phyloP scores from a whole-genome alignment of 1,140 invertebrate genomes.

The Liolophura sinensis region DNA sequence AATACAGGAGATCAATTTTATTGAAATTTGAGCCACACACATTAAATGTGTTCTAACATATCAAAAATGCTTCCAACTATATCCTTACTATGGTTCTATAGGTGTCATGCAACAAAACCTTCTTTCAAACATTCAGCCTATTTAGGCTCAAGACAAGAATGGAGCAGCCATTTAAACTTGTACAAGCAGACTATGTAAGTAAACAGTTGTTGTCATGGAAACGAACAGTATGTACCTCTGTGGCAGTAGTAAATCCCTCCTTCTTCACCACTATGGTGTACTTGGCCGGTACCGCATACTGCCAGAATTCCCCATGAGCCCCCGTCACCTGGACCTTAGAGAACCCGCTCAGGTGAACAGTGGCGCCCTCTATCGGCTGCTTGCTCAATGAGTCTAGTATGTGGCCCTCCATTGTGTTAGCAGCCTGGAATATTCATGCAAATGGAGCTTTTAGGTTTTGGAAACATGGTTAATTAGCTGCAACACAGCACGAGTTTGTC shows the following conservation, averaged over 20 bases:
- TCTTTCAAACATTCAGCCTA: neutral
- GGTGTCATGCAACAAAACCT: neutral
- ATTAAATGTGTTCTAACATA: neutral
- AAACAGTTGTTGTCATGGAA: no score
- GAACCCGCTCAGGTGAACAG: slow-evolving; percentile 1
- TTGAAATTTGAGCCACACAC: neutral
- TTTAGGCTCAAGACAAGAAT: neutral
- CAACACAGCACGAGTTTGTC: no score
- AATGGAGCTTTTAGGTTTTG: neutral
- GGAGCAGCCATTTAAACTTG: no score
- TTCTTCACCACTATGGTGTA: slow-evolving; percentile 80
- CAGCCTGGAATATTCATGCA: slow-evolving; percentile 3
- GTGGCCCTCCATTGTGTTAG: slow-evolving; percentile 2
- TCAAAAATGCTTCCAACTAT: neutral
- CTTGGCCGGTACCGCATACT: slow-evolving; percentile 79
- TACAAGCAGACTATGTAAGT: no score
- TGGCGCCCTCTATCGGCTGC: slow-evolving; percentile 1
- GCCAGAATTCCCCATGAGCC: slow-evolving; percentile 92
- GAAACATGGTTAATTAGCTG: neutral
- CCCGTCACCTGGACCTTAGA: slow-evolving; percentile 79
- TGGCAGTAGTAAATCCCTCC: slow-evolving; percentile 62
- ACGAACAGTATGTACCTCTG: slow-evolving; percentile 53
- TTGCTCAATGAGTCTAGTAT: neutral
- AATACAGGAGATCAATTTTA: neutral
- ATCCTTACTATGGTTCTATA: neutral